Evolutionary conservation across 2,888 invertebrate species (phyloP).

Genomic region (Caenorhabditis sinica): DNA sequence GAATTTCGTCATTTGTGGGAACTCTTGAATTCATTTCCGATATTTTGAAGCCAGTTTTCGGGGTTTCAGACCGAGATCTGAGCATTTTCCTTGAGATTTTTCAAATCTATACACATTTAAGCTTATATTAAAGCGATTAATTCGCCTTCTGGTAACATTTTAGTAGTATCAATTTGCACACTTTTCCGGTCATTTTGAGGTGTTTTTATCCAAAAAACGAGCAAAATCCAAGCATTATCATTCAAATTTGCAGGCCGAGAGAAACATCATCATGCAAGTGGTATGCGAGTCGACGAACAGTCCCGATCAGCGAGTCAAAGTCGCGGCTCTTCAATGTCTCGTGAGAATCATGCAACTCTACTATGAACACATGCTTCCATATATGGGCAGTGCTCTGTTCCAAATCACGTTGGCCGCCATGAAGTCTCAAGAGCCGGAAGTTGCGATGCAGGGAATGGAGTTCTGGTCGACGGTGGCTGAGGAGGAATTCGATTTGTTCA

Average conservation of each 20-base stretch:
- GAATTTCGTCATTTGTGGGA: too few relatives aligned
- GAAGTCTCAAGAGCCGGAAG: constrained; percentile 96
- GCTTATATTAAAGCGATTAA: too few relatives aligned
- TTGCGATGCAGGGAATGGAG: constrained; percentile 91
- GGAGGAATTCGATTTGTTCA: constrained; percentile 96
- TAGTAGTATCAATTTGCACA: too few relatives aligned
- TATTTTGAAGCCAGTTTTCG: too few relatives aligned
- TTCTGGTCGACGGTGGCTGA: constrained; percentile 99
- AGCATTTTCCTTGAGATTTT: too few relatives aligned
- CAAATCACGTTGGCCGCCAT: constrained; percentile 99
- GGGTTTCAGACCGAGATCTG: too few relatives aligned
- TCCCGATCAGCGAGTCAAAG: constrained; percentile 92
- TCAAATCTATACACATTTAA: too few relatives aligned
- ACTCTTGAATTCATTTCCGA: too few relatives aligned
- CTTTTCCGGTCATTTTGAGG: too few relatives aligned
- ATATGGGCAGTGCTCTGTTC: constrained; percentile 98
- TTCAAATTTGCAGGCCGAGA: constrained; percentile 88
- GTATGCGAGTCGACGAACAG: constrained; percentile 99
- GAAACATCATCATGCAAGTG: constrained; percentile 99
- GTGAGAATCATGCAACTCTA: constrained; percentile 98
- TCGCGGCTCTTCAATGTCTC: constrained; percentile 95
- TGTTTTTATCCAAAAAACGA: too few relatives aligned
- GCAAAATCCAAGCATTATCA: not conserved
- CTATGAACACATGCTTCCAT: constrained; percentile 99
- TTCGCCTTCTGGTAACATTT: too few relatives aligned